phyloP scores from a whole-genome alignment of 92 coral and sea anemone species.

The Epizoanthus stellaris region DNA sequence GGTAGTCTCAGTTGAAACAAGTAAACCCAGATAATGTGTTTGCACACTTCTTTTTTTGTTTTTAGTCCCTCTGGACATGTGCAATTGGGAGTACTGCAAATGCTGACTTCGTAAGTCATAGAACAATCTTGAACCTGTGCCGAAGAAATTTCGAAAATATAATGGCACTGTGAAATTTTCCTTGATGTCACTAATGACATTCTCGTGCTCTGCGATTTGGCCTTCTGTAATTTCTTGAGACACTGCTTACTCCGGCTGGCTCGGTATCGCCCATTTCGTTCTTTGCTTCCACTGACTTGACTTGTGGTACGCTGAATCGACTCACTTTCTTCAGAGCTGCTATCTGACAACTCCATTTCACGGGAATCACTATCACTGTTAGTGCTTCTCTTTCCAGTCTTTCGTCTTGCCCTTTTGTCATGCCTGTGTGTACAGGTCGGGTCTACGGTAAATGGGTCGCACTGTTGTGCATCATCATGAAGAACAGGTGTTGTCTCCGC shows the following conservation, averaged over 20 bases:
- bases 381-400: not conserved
- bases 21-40: conserved; percentile 45
- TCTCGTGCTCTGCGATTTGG: conserved; percentile 20
- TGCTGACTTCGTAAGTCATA: conserved; percentile 35
- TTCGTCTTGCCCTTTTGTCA: conserved; percentile 38
- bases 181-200: conserved; percentile 16
- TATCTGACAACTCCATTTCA: conserved; percentile 16
- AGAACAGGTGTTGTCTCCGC: not conserved
- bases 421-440: conserved; percentile 40
- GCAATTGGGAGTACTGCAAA: conserved; percentile 22
- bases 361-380: not conserved
- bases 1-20: conserved; percentile 16
- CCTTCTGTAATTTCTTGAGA: conserved; percentile 21
- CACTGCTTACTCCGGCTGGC: conserved; percentile 24
- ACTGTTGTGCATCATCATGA: conserved; percentile 13
- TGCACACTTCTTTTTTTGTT: conserved; percentile 38
- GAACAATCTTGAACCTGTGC: conserved; percentile 37
- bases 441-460: conserved; percentile 27
- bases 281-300: no score
- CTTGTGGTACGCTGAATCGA: not conserved
- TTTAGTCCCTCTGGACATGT: conserved; percentile 31
- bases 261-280: not conserved
- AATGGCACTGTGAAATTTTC: conserved; percentile 16
- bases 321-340: conserved; percentile 48
- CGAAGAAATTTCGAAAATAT: conserved; percentile 28